Evolutionary conservation across 2,888 invertebrate genomes (phyloP).

Genomic region (Alsophila aescularia): DNA sequence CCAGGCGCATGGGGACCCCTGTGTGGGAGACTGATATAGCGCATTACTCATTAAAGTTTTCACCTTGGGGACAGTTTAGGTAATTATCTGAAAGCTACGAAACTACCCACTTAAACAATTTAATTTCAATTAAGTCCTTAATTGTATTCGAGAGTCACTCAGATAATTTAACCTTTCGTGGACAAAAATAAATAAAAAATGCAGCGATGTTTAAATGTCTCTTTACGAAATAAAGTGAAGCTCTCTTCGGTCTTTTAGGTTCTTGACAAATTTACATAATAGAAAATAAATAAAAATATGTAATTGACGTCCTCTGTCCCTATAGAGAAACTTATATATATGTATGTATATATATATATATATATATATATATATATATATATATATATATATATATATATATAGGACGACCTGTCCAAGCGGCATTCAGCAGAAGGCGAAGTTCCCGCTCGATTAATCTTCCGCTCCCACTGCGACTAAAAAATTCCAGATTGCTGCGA

Average conservation of each 20-base stretch:
- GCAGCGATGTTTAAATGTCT: no score
- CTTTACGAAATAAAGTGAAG: no score
- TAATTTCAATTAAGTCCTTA: constrained; percentile 1
- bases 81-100: constrained; percentile 7
- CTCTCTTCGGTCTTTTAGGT: background rate
- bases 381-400: no score
- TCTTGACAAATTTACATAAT: no score
- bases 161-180: background rate
- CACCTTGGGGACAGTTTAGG: background rate
- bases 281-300: background rate
- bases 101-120: constrained; percentile 6
- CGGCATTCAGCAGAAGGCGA: background rate
- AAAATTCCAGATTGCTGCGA: constrained; percentile 16
- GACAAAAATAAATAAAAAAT: background rate
- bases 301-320: no score
- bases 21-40: background rate
- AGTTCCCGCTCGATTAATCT: constrained; percentile 11
- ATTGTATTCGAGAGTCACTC: background rate
- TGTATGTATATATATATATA: no score
- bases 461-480: constrained; percentile 9
- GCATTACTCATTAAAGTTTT: constrained; percentile 3
- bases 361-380: no score
- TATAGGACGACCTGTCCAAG: background rate
- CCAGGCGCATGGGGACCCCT: no score
- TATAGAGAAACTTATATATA: no score